These are phyloP conservation scores for Metridium senile DNA, from an alignment of 92 coral and sea anemone species.

Conservation along the genomic window DNA sequence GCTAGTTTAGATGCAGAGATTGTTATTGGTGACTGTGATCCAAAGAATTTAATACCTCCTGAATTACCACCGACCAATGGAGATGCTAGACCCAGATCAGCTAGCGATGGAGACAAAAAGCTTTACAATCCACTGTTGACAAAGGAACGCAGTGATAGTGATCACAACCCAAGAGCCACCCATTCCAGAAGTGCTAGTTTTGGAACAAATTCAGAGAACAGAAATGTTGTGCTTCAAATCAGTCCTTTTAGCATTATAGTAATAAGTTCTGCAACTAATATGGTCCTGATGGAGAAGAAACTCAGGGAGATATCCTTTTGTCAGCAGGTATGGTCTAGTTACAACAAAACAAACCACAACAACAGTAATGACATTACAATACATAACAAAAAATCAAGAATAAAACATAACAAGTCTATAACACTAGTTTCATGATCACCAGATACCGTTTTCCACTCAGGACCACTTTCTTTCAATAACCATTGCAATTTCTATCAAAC, in stretches of 20 bases:
- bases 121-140: constrained; percentile 16
- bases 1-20: constrained; percentile 62
- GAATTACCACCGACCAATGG: constrained; percentile 17
- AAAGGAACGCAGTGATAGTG: constrained; percentile 37
- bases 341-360: background rate
- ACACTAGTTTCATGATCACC: too few species aligned
- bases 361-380: background rate
- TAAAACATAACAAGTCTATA: too few species aligned
- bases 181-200: constrained; percentile 61
- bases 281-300: constrained; percentile 76
- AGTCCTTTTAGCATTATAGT: constrained; percentile 46
- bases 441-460: too few species aligned
- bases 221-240: constrained; percentile 69
- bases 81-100: constrained; percentile 82
- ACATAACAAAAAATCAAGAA: too few species aligned
- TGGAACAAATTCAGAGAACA: constrained; percentile 56
- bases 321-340: constrained; percentile 87
- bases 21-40: constrained; percentile 32
- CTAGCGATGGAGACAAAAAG: constrained; percentile 87
- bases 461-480: too few species aligned
- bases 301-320: constrained; percentile 96
- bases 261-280: constrained; percentile 45
- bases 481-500: too few species aligned
- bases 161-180: constrained; percentile 31
- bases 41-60: constrained; percentile 12